Evolutionary conservation across 2,797 vertebrate species (phyloP), one percentile per base, ranked within the genome.

Genomic region (Rhabdomys pumilio): DNA sequence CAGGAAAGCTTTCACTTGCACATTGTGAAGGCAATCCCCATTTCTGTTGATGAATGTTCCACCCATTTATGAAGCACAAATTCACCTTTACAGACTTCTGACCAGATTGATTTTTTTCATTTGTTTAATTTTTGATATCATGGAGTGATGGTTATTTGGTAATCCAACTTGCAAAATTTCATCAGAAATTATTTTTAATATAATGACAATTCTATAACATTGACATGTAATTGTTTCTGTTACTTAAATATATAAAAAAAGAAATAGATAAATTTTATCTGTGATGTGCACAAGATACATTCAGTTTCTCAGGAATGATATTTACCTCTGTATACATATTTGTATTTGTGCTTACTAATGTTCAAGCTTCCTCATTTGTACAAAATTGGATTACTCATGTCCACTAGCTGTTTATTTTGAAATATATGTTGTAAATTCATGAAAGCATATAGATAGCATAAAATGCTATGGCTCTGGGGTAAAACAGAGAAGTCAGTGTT

Each of bases 261-360:
- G 47, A 29, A 87, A 86, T 76, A 34, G 38, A 38, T 67, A 41
- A 41, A 15, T n/a, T 1, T 65, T 89, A 34, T 38, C 38, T 79
- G 2, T 0, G 61, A n/a, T 63, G 3, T 69, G 3, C 1, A 85
- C 0, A 84, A 11, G 0, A 2, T 17, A 12, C 6, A 13, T 14
- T 84, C 3, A 2, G 0, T 80, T 92, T 75, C 38, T 53, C 57
- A 77, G 6, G 41, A 31, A 1, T 85, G 12, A 84, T 86, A 57
- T 81, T 92, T 92, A 73, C 34, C 2, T 89, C 22, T 13, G 77
- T 3, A 81, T 13, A n/a, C 1, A 83, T 2, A 89, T 84, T 91
- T 31, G 67, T 83, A 87, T 83, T 96, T 76, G 73, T 79, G 7
- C 38, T 26, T 2, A 59, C 0, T 44, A 81, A 63, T 41, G 2